Conservation (phyloP, 1,140 invertebrate genomes). For the Solenopsis fugax region DNA sequence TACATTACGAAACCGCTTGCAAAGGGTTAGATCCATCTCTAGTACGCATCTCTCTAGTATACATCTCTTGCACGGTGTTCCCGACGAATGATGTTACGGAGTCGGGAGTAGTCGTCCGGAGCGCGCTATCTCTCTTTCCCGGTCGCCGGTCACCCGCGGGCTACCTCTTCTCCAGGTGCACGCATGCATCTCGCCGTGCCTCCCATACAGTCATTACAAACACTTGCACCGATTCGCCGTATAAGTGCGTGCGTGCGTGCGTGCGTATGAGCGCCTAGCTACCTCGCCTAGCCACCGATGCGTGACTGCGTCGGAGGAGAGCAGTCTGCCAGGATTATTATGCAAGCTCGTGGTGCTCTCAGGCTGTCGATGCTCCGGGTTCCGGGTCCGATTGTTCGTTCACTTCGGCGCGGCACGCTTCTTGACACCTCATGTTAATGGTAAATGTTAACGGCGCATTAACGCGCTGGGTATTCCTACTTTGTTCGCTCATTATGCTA, state of each 20-base stretch:
- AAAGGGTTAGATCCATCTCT: constrained; percentile 33
- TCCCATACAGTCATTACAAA: constrained; percentile 74
- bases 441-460: neutral
- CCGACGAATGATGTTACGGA: constrained; percentile 39
- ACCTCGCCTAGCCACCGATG: constrained; percentile 60
- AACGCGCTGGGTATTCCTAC: neutral
- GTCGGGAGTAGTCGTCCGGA: constrained; percentile 26
- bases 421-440: constrained; percentile 41
- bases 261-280: constrained; percentile 26
- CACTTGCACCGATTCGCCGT: constrained; percentile 49
- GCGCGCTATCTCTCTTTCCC: constrained; percentile 47
- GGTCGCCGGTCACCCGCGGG: constrained; percentile 30
- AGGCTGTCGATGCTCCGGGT: constrained; percentile 66
- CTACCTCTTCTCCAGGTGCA: constrained; percentile 65
- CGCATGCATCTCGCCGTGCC: constrained; percentile 63
- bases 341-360: constrained; percentile 71
- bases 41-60: neutral
- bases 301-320: constrained; percentile 54
- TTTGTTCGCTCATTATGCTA: constrained; percentile 1
- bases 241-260: constrained; percentile 14
- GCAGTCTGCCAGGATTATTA: constrained; percentile 75
- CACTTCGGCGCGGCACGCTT: constrained; percentile 39
- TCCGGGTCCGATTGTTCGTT: constrained; percentile 81
- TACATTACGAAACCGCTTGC: constrained; percentile 33
- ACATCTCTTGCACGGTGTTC: constrained; percentile 26